Evolutionary conservation across 1,140 invertebrate species (phyloP), one percentile per base, ranked within the genome.

Genomic region (Phenacoccus solenopsis): DNA sequence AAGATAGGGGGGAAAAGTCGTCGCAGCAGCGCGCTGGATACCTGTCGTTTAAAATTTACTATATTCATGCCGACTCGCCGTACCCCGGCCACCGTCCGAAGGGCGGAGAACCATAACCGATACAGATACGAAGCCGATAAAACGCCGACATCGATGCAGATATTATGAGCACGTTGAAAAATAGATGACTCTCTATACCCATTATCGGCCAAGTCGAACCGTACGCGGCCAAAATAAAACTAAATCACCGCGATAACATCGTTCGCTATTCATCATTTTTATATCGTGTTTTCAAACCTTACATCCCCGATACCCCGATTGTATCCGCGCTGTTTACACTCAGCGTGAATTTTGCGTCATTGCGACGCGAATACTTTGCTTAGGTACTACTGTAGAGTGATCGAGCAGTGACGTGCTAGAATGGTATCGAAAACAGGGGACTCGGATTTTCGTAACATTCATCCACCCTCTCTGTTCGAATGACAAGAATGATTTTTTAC

Each of bases 1-100:
- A 64, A 64, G 59, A 64, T 64, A 25, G 59, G 59, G 59, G 59
- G 21, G 22, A 64, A 64, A 64, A 64, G 59, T 64, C 59, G 59
- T 64, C 59, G 25, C 16, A 24, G 59, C 59, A 64, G 59, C 59
- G 25, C 25, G 59, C 22, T 64, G 25, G 59, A 27, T 27, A 64
- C 38, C 38, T 49, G 38, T 49, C 38, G 59, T 64, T 64, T 64
- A 64, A 27, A 24, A 24, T 64, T 24, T 64, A 64, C 59, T 64
- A 64, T 27, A 64, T 27, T 49, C 38, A 49, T 49, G 16, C 38
- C 38, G 38, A 16, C 38, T 49, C n/a, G n/a, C 20, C 38, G 38
- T 49, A 49, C 16, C 38, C 38, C 38, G 20, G 20, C 38, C 38
- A 49, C 38, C 4, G n/a, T n/a, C 16, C 38, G 38, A 16, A 16